Percentiles rank a stretch among this genome's conserved stretches.
These are phyloP conservation scores for Nymphicus hollandicus DNA, from an alignment of 2,113 vertebrate genomes.

Conservation along the genomic window DNA sequence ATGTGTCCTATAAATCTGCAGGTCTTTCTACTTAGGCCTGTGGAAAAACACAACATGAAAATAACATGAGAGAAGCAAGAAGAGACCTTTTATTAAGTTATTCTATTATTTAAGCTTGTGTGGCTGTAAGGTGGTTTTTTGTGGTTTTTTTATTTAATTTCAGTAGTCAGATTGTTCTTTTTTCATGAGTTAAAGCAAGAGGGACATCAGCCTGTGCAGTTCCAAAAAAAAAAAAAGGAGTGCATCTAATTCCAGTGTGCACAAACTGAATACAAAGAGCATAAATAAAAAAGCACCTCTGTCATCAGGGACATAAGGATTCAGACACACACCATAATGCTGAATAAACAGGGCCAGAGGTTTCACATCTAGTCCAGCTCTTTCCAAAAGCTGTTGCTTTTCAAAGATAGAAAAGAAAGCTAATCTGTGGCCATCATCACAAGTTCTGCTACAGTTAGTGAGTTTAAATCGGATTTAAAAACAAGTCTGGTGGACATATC, in stretches of 20 bases:
- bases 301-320: constrained; percentile 60
- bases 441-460: constrained; percentile 30
- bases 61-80: background rate
- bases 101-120: background rate
- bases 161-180: background rate
- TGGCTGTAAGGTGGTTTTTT: background rate
- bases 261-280: constrained; percentile 58
- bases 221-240: background rate
- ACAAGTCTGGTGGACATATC: background rate
- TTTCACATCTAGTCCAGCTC: constrained; percentile 60
- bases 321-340: constrained; percentile 60
- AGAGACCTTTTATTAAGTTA: background rate
- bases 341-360: constrained; percentile 62
- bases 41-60: background rate
- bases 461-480: constrained; percentile 33
- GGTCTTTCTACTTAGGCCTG: background rate
- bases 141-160: background rate
- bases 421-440: constrained; percentile 49
- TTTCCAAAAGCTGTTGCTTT: constrained; percentile 65
- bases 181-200: background rate
- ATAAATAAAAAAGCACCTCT: constrained; percentile 58
- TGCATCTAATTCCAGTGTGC: constrained; percentile 14
- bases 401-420: constrained; percentile 59
- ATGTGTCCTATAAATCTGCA: background rate
- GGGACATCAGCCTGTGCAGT: background rate